Conservation (phyloP, 37 sponge, comb jelly and placozoan genomes). For the Beroe ovata region DNA sequence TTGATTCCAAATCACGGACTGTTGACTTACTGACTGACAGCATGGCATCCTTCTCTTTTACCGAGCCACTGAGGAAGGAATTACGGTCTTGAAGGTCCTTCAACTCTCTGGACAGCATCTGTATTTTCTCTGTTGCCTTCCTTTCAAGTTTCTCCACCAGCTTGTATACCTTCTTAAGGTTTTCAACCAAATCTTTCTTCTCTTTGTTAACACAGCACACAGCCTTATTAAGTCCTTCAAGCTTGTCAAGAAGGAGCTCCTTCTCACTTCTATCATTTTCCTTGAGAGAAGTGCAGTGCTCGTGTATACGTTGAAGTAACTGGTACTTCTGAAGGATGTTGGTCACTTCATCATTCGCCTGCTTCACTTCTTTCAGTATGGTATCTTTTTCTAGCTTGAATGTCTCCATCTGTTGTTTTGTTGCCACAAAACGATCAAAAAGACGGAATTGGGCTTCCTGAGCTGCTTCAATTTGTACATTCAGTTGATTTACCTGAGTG, state of each 20-base stretch:
- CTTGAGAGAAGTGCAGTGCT: slow-evolving; percentile 9
- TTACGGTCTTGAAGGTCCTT: neutral
- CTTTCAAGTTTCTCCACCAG: slow-evolving; percentile 39
- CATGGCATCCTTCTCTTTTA: slow-evolving; percentile 27
- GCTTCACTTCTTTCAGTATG: neutral
- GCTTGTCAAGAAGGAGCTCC: neutral
- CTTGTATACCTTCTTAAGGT: slow-evolving; percentile 9
- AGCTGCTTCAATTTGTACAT: slow-evolving; percentile 1
- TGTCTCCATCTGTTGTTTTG: neutral
- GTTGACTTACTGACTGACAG: neutral
- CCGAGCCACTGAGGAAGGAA: neutral
- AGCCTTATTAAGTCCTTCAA: neutral
- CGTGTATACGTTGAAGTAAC: neutral
- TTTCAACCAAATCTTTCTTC: neutral
- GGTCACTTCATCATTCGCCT: neutral
- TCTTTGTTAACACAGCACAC: neutral
- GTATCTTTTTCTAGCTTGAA: neutral
- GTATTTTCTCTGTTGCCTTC: slow-evolving; percentile 34
- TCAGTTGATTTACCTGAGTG: neutral
- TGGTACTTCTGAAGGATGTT: slow-evolving; percentile 16
- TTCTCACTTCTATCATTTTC: neutral
- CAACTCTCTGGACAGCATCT: neutral
- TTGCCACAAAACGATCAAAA: neutral
- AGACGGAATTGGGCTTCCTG: neutral
- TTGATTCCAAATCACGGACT: slow-evolving; percentile 23